Evolutionary conservation across 1,140 invertebrate genomes (phyloP), one percentile per base, ranked within the genome.

Genomic region (Galendromus occidentalis): DNA sequence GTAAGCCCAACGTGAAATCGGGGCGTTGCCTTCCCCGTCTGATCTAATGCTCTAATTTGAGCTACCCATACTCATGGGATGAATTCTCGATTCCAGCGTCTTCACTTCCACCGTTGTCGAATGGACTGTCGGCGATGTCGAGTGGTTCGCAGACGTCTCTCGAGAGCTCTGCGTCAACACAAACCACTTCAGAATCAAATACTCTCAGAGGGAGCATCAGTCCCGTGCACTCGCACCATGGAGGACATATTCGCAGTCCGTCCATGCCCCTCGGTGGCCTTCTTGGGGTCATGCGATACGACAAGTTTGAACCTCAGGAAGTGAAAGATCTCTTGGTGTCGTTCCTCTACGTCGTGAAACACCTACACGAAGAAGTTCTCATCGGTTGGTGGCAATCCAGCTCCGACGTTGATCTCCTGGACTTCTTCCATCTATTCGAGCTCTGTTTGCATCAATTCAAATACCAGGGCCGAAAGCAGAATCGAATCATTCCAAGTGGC

Each of bases 381-480:
- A 81, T 91, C 18, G 82, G 84, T 7, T 93, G 88, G 87, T 93
- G 90, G 86, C 85, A 85, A 70, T 86, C 87, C 64, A 87, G 85
- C 69, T 82, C 81, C 2, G 82, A 85, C 67, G 78, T 79, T 66
- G 85, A 89, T 69, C 80, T 87, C 33, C 76, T 86, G 17, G 82
- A 83, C 51, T 88, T 91, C 75, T 89, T 91, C 72, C 82, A 82
- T 64, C 77, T 88, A 45, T 76, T 91, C 64, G 42, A 64, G 17
- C 44, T 88, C 72, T 87, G 86, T 71, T 76, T 91, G 28, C 81
- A 89, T 74, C 86, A 91, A 72, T 93, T 94, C 72, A 86, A 86
- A 70, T 94, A 94, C 72, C 77, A 84, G 18, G 91, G 91, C 4
- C 85, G 85, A 67, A 83, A 86, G 71, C 84, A 84, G 71, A 83